Evolutionary conservation across 2,888 invertebrate species (phyloP).

Genomic region (Polydesmus complanatus): DNA sequence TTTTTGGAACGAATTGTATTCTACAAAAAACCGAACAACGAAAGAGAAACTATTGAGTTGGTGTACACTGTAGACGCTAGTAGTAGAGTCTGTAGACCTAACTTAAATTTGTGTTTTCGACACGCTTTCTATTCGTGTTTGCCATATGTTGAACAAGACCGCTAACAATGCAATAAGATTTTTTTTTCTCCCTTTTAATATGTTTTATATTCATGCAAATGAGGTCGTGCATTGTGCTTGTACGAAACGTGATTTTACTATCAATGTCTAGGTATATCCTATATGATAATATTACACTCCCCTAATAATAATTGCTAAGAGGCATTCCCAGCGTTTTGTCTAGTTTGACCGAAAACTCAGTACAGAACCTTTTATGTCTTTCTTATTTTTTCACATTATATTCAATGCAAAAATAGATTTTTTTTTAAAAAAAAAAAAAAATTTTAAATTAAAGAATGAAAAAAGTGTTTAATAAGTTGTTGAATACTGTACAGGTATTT

Average conservation of each 20-base stretch:
- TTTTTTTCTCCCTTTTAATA: neutral
- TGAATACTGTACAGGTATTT: too few species aligned
- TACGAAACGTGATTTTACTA: neutral
- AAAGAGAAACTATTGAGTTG: too few species aligned
- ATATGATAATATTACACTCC: neutral
- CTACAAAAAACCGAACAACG: too few species aligned
- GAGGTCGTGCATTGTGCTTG: neutral
- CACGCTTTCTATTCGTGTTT: neutral
- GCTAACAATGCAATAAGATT: too few species aligned
- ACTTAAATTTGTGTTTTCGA: neutral
- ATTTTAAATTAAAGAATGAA: too few species aligned
- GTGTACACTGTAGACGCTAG: neutral
- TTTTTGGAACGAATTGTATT: too few species aligned
- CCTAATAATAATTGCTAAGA: neutral
- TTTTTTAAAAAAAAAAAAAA: too few species aligned
- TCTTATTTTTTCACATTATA: neutral
- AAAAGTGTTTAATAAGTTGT: too few species aligned
- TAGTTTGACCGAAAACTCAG: neutral
- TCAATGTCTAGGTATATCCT: too few species aligned
- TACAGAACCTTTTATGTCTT: neutral
- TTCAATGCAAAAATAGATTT: too few species aligned
- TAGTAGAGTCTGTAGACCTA: neutral
- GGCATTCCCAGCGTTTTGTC: neutral
- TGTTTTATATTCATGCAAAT: neutral
- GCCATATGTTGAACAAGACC: neutral